phyloP scores from a whole-genome alignment of 2,888 invertebrate genomes.

The Rambutsinella grinnellia region DNA sequence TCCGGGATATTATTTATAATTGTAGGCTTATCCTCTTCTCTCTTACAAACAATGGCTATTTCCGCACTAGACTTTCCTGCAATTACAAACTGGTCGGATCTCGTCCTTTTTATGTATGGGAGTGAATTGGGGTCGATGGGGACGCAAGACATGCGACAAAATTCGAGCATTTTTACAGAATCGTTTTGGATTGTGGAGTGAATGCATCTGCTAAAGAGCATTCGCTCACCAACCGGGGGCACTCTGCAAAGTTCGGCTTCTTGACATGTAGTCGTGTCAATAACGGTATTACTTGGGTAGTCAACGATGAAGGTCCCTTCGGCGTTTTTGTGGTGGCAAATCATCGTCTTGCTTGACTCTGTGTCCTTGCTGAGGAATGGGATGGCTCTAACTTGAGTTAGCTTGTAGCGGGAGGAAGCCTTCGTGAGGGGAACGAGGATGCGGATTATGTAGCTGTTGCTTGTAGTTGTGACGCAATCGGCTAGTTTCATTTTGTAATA shows the following conservation, averaged over 20 bases:
- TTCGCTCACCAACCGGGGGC: constrained; percentile 36
- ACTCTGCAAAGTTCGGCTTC: constrained; percentile 30
- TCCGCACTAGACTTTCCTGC: constrained; percentile 38
- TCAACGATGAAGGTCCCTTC: constrained; percentile 24
- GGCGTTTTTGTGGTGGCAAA: constrained; percentile 14
- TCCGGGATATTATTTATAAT: constrained; percentile 12
- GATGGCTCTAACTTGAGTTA: constrained; percentile 11
- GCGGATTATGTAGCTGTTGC: constrained; percentile 36
- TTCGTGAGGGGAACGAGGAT: constrained; percentile 49
- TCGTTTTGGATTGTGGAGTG: constrained; percentile 22
- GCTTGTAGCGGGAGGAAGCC: constrained; percentile 3
- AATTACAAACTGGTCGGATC: constrained; percentile 42
- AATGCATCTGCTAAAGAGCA: constrained; percentile 12
- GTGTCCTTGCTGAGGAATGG: constrained; percentile 31
- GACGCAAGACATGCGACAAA: constrained; percentile 31
- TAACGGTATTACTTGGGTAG: not conserved
- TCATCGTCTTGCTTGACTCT: not conserved
- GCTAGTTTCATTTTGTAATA: constrained; percentile 41
- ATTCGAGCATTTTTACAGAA: constrained; percentile 8
- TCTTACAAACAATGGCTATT: constrained; percentile 32
- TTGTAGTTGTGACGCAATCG: constrained; percentile 42
- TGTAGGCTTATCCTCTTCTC: constrained; percentile 1
- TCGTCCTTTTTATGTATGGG: constrained; percentile 40
- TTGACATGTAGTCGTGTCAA: constrained; percentile 22
- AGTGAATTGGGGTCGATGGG: constrained; percentile 6